phyloP scores from a whole-genome alignment of 2,113 vertebrate genomes.

The Tympanuchus pallidicinctus region DNA sequence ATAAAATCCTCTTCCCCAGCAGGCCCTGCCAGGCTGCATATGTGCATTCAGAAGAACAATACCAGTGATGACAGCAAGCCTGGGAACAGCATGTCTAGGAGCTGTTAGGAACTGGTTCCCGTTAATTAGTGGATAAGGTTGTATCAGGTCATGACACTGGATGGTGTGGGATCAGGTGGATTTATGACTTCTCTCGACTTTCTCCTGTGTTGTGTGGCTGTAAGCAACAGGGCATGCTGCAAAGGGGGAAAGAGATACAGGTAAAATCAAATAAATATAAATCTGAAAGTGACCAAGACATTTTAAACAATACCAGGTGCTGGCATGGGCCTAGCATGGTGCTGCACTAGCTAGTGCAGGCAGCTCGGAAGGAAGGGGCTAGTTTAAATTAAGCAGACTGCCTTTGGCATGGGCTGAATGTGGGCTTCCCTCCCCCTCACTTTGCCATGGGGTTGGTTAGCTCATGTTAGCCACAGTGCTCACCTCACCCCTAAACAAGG shows the following conservation, averaged over 20 bases:
- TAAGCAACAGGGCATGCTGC: neutral
- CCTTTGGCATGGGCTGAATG: accelerated
- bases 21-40: neutral
- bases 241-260: neutral
- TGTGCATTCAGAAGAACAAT: neutral
- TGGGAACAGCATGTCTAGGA: neutral
- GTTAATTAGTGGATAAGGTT: neutral
- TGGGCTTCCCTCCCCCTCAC: neutral
- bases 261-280: neutral
- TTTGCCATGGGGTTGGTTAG: neutral
- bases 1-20: neutral
- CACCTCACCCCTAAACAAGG: neutral
- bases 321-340: neutral
- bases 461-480: neutral
- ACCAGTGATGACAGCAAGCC: neutral
- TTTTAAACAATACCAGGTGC: neutral
- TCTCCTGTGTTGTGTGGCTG: accelerated
- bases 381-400: neutral
- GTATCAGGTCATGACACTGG: neutral
- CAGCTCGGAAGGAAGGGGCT: neutral
- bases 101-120: neutral
- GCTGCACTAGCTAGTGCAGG: neutral
- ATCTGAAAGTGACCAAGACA: neutral
- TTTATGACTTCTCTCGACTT: accelerated
- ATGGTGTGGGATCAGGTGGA: neutral